phyloP scores from a whole-genome alignment of 1,140 invertebrate species.

The Lanistes nyassanus region DNA sequence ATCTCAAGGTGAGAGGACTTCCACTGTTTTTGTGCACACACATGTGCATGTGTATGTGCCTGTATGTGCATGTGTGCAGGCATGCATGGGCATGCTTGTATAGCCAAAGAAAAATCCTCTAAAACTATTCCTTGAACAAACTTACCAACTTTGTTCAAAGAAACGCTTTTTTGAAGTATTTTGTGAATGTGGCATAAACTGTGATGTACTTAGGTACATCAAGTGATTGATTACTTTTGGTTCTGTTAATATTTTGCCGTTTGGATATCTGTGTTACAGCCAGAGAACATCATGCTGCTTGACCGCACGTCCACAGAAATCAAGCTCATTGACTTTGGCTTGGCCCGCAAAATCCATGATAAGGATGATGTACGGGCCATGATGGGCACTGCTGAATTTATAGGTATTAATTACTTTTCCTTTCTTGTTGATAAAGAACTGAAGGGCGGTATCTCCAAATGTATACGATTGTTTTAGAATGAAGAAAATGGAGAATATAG shows the following conservation, averaged over 20 bases:
- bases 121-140: background rate
- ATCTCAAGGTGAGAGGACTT: constrained; percentile 68
- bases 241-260: background rate
- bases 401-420: constrained; percentile 59
- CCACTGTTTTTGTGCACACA: background rate
- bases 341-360: constrained; percentile 71
- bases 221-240: background rate
- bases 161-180: background rate
- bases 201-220: background rate
- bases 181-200: background rate
- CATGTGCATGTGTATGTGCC: background rate
- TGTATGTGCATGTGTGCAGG: background rate
- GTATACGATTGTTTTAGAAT: no score
- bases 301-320: constrained; percentile 67
- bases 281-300: constrained; percentile 72
- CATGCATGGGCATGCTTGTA: background rate
- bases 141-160: background rate
- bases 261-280: constrained; percentile 58
- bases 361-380: constrained; percentile 69
- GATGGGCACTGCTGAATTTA: constrained; percentile 73
- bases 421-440: no score
- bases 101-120: no score
- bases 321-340: constrained; percentile 77
- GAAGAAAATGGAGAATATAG: no score
- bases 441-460: no score